phyloP scores from a whole-genome alignment of 2,888 invertebrate species.

The Creontiades dilutus region DNA sequence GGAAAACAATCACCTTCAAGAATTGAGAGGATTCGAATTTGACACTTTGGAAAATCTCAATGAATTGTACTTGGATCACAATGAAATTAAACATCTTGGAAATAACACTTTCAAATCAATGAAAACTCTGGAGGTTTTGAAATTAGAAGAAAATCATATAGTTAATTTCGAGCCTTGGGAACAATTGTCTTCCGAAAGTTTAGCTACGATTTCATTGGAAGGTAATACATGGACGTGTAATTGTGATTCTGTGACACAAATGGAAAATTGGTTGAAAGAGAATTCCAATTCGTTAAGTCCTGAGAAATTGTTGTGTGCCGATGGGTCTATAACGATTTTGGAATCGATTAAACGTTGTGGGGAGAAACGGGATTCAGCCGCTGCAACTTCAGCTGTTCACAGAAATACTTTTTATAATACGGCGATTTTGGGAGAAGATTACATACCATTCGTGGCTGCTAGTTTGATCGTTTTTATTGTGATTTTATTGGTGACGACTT shows the following conservation, averaged over 20 bases:
- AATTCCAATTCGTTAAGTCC: constrained; percentile 90
- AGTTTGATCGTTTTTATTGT: constrained; percentile 88
- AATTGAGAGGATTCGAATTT: constrained; percentile 91
- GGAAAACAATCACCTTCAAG: constrained; percentile 90
- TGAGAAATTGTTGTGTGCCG: constrained; percentile 89
- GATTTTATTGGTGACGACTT: constrained; percentile 86
- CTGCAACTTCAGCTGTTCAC: constrained; percentile 87
- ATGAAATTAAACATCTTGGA: constrained; percentile 87
- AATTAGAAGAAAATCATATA: constrained; percentile 91
- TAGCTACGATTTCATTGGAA: constrained; percentile 87
- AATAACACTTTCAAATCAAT: constrained; percentile 89
- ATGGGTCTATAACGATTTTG: constrained; percentile 86
- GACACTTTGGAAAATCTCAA: constrained; percentile 88
- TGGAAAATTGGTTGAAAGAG: constrained; percentile 90
- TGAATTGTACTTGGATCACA: constrained; percentile 92
- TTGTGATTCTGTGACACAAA: constrained; percentile 87
- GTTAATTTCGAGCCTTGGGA: constrained; percentile 90
- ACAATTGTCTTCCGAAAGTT: constrained; percentile 83
- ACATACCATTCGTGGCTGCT: constrained; percentile 90
- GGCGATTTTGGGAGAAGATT: constrained; percentile 87
- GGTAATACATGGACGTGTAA: constrained; percentile 94
- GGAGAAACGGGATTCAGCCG: constrained; percentile 89
- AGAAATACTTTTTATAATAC: constrained; percentile 85
- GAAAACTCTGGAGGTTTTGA: constrained; percentile 87
- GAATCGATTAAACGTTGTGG: constrained; percentile 89